phyloP scores from a whole-genome alignment of 2,888 invertebrate genomes.

The Quadroppia sp. region DNA sequence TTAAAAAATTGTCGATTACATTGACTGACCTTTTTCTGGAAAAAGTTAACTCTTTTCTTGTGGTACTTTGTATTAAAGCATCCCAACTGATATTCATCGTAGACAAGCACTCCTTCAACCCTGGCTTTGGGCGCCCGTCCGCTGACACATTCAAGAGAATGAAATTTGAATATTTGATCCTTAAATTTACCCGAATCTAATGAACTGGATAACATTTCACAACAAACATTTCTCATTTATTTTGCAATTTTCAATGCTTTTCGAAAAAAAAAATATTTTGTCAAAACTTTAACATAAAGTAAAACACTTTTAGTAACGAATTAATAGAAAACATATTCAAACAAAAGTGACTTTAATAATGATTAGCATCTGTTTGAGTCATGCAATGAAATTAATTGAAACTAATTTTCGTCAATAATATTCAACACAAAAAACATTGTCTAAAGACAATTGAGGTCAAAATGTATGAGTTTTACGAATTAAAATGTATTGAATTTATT shows the following conservation, averaged over 20 bases:
- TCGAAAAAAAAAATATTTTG: too few relatives aligned
- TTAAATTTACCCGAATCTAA: conserved; percentile 11
- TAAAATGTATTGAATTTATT: neutral
- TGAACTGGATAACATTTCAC: conserved; percentile 22
- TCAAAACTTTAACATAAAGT: neutral
- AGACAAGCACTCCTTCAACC: conserved; percentile 8
- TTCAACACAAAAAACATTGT: neutral
- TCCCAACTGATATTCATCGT: conserved; percentile 6
- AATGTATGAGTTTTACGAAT: neutral
- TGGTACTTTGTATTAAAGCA: neutral
- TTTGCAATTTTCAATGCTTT: too few relatives aligned
- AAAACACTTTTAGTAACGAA: neutral
- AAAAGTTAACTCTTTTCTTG: conserved; percentile 20
- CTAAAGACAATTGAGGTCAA: conserved; percentile 1
- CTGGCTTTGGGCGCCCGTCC: conserved; percentile 25
- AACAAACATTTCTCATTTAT: neutral
- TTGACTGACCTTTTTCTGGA: conserved; percentile 18
- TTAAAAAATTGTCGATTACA: too few relatives aligned
- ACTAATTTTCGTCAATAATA: conserved; percentile 20
- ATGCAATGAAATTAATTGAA: conserved; percentile 28
- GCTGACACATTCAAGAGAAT: conserved; percentile 25
- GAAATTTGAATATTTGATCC: conserved; percentile 1
- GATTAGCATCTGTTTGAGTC: conserved; percentile 32
- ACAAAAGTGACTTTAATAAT: conserved; percentile 5
- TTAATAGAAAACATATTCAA: conserved; percentile 5